These are phyloP conservation scores for Spongilla lacustris DNA, from an alignment of 37 sponge, comb jelly and placozoan genomes.

Conservation along the genomic window DNA sequence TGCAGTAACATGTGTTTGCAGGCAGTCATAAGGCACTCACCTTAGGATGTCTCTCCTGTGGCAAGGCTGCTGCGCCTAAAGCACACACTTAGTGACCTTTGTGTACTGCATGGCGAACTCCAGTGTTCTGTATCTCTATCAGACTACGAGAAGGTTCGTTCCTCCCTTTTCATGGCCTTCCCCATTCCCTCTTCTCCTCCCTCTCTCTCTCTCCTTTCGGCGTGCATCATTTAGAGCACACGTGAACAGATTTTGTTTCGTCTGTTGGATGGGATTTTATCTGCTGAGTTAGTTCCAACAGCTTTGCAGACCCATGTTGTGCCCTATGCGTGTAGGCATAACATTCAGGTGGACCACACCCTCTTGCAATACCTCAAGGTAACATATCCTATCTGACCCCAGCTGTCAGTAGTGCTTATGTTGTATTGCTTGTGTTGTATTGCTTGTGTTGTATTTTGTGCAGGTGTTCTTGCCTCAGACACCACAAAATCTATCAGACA, in stretches of 20 bases:
- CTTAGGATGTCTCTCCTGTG: neutral
- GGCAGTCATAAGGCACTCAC: neutral
- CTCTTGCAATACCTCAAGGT: constrained; percentile 73
- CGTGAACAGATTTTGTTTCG: constrained; percentile 47
- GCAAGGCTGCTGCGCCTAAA: constrained; percentile 18
- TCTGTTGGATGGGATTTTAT: constrained; percentile 58
- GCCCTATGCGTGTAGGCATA: constrained; percentile 32
- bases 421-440: constrained; percentile 2
- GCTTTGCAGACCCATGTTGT: constrained; percentile 30
- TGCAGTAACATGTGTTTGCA: neutral
- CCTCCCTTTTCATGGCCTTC: no score
- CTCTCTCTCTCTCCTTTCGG: neutral
- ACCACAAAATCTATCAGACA: constrained; percentile 27
- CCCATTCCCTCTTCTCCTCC: no score
- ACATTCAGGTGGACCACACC: constrained; percentile 26
- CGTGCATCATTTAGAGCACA: neutral
- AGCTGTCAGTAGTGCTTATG: neutral
- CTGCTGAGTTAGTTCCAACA: constrained; percentile 41
- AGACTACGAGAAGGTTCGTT: constrained; percentile 34
- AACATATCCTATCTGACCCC: neutral
- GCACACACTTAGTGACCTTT: constrained; percentile 22
- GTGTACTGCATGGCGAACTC: constrained; percentile 18
- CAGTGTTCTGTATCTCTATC: constrained; percentile 38
- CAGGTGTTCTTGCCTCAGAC: constrained; percentile 48
- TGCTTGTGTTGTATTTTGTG: constrained; percentile 5